Evolutionary conservation across 2,888 invertebrate species (phyloP).

Genomic region (Cynaeus angustus): DNA sequence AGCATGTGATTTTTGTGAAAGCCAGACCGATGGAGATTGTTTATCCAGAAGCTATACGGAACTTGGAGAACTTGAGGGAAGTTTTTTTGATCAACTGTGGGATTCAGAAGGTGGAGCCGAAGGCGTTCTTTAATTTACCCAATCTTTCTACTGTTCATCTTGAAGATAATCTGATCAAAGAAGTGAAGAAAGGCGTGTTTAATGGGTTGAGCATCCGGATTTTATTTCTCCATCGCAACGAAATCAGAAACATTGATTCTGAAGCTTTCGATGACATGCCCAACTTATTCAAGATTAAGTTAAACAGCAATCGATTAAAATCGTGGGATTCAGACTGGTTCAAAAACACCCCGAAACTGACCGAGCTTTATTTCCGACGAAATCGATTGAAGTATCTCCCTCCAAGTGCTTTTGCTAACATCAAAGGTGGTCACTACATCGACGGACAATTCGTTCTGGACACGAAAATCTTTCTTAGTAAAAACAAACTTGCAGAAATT

Average conservation of each 20-base stretch:
- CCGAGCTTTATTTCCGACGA: conserved; percentile 61
- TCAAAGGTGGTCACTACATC: conserved; percentile 37
- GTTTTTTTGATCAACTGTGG: not conserved
- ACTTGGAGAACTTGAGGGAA: conserved; percentile 24
- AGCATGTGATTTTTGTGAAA: conserved; percentile 16
- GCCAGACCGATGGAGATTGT: conserved; percentile 6
- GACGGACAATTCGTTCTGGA: conserved; percentile 29
- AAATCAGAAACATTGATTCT: conserved; percentile 54
- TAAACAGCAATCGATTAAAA: conserved; percentile 64
- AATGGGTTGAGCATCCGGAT: conserved; percentile 53
- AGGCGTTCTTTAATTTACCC: conserved; percentile 55
- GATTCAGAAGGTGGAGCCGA: conserved; percentile 32
- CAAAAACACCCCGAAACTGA: conserved; percentile 62
- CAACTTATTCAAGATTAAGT: conserved; percentile 60
- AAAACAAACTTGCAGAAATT: conserved; percentile 57
- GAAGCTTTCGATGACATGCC: conserved; percentile 61
- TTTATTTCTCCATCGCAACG: conserved; percentile 57
- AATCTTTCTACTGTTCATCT: conserved; percentile 55
- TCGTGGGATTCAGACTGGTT: conserved; percentile 65
- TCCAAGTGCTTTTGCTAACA: conserved; percentile 57
- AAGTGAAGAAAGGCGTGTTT: conserved; percentile 57
- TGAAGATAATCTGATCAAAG: conserved; percentile 56
- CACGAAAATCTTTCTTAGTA: conserved; percentile 60
- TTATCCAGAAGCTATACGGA: conserved; percentile 23
- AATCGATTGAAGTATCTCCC: conserved; percentile 62